Evolutionary conservation across 2,113 vertebrate species (phyloP), one percentile per base, ranked within the genome.

Genomic region (Australoheros scitulus): DNA sequence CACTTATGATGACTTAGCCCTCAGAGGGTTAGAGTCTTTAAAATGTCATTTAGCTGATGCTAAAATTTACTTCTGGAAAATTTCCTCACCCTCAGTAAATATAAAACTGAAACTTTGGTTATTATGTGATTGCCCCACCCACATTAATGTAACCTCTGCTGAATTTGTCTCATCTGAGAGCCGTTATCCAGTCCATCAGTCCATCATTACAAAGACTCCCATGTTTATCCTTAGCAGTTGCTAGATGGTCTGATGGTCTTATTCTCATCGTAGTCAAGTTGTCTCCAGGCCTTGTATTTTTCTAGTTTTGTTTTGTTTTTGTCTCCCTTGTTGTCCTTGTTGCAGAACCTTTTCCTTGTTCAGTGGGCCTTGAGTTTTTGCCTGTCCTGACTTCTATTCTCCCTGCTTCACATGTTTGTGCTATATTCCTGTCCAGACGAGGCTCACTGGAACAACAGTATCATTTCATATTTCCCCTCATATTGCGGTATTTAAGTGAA

Each of bases 181-280:
- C 63, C 50, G 11, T 15, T 68, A 6, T 68, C 47, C 64, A 6
- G 5, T 26, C 5, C 41, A 68, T 68, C 64, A n/a, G n/a, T n/a
- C n/a, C n/a, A n/a, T 50, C 15, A 11, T 38, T 47, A 26, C 11
- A 43, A 11, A 43, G 64, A 47, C 41, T 29, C 15, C 43, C 47
- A 1, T 68, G 64, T 68, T 68, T 50, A 26, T 18, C 64, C 22
- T 4, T 0, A 3, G 47, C 9, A 50, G 41, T 47, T 1, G 41
- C 15, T 15, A 68, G 17, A 68, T 2, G 0, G 41, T 26, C 38
- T 0, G 26, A 68, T 1, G 0, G n/a, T n/a, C 38, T 0, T 47
- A n/a, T 65, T 47, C 7, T 65, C 24, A 20, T 65, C 0, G 38
- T 47, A 68, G 0, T 47, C 0, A 22, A 68, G 64, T n/a, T 2